These are phyloP conservation scores for Mirza zaza DNA, from an alignment of 2,113 vertebrate species.

Conservation along the genomic window DNA sequence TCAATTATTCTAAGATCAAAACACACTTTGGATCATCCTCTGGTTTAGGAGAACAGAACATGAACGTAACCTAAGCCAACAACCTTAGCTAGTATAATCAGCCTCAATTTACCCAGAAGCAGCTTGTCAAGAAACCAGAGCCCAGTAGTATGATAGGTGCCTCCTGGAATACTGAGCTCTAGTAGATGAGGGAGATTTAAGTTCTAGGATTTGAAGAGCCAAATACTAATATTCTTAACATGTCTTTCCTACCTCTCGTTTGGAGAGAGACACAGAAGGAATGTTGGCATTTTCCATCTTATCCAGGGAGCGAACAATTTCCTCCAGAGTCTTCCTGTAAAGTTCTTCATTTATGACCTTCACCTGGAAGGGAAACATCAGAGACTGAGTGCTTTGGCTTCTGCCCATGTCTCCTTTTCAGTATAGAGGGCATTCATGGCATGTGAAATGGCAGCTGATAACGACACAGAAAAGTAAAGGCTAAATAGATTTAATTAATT, in stretches of 20 bases:
- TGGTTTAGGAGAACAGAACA: slow-evolving; percentile 22
- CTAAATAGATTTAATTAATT: not conserved
- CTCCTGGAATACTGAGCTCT: not conserved
- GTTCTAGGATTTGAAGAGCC: not conserved
- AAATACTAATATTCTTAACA: not conserved
- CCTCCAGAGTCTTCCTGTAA: slow-evolving; percentile 93
- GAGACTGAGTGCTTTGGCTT: not conserved
- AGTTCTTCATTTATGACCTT: slow-evolving; percentile 91
- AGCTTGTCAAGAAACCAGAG: not conserved
- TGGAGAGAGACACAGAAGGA: slow-evolving; percentile 92
- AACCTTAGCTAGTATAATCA: not conserved
- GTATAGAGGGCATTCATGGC: not conserved
- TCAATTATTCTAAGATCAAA: not conserved
- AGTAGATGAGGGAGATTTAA: not conserved
- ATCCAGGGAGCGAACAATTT: slow-evolving; percentile 94
- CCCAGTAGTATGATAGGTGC: not conserved
- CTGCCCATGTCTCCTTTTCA: not conserved
- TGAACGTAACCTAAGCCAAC: not conserved
- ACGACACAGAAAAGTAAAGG: not conserved
- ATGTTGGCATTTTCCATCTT: slow-evolving; percentile 98
- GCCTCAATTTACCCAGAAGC: not conserved
- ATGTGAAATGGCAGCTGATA: not conserved
- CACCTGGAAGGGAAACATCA: slow-evolving; percentile 85
- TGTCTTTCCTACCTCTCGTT: slow-evolving; percentile 88
- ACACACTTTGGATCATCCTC: not conserved